Conservation (phyloP, 2,797 vertebrate genomes). For the Furcifer pardalis region DNA sequence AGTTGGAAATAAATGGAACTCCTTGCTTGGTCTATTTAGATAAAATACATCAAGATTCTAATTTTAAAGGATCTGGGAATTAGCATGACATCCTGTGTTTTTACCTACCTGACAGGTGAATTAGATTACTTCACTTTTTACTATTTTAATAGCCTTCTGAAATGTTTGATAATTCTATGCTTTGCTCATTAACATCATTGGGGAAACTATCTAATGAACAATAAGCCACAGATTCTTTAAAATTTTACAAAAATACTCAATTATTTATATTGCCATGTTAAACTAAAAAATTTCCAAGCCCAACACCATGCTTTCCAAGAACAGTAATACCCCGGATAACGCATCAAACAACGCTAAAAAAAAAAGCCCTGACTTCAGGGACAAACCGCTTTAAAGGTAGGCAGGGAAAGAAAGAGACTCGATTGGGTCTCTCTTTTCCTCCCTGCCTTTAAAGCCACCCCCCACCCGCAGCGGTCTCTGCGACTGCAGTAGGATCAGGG, state of each 20-base stretch:
- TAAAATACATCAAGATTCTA: neutral
- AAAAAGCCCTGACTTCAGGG: too few relatives aligned
- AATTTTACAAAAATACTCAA: neutral
- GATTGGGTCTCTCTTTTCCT: too few relatives aligned
- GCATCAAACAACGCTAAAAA: too few relatives aligned
- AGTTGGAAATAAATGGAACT: neutral
- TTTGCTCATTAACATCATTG: neutral
- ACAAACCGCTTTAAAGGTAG: too few relatives aligned
- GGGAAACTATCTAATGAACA: neutral
- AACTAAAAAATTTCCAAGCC: neutral
- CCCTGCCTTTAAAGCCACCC: too few relatives aligned
- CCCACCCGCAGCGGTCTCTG: too few relatives aligned
- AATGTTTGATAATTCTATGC: neutral
- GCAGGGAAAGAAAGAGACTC: too few relatives aligned
- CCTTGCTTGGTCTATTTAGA: neutral
- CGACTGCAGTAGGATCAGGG: too few relatives aligned
- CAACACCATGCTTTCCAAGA: fast-evolving
- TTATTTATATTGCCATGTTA: neutral
- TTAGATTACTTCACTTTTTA: neutral
- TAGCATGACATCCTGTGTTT: neutral
- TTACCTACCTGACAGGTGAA: neutral
- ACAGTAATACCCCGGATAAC: too few relatives aligned
- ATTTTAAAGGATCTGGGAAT: neutral
- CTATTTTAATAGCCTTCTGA: neutral
- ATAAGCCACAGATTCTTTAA: neutral